These are phyloP conservation scores for Melanaphis sacchari DNA, from an alignment of 1,140 invertebrate species.

Conservation along the genomic window DNA sequence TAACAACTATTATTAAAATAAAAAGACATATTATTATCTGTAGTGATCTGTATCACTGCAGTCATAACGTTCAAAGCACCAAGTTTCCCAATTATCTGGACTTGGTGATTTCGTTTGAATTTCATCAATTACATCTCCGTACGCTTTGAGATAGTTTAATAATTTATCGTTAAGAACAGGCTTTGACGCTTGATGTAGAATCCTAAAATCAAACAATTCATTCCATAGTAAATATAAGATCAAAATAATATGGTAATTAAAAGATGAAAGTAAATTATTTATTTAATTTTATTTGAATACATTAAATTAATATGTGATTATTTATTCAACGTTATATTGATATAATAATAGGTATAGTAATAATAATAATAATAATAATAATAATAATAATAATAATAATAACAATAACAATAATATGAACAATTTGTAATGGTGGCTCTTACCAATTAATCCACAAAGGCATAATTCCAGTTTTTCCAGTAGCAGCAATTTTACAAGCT, in stretches of 20 bases:
- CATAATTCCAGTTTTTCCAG: neutral
- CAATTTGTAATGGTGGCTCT: neutral
- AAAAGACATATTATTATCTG: neutral
- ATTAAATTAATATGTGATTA: neutral
- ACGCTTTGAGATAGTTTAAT: neutral
- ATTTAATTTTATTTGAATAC: neutral
- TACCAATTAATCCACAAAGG: slow-evolving; percentile 2
- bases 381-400: no score
- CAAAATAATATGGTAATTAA: neutral
- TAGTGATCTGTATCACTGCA: neutral
- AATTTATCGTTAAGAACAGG: neutral
- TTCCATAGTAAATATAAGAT: neutral
- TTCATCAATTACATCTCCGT: neutral
- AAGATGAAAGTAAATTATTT: neutral
- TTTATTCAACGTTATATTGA: neutral
- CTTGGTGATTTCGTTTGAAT: neutral
- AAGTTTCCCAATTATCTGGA: neutral
- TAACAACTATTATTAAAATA: neutral
- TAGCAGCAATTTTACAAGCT: neutral
- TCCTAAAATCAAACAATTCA: neutral
- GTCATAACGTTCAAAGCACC: slow-evolving; percentile 1
- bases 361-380: no score
- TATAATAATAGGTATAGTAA: no score
- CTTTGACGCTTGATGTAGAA: neutral
- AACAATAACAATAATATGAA: no score